These are phyloP conservation scores for Ptychochromis oligacanthus DNA, from an alignment of 2,113 vertebrate genomes.

Conservation along the genomic window DNA sequence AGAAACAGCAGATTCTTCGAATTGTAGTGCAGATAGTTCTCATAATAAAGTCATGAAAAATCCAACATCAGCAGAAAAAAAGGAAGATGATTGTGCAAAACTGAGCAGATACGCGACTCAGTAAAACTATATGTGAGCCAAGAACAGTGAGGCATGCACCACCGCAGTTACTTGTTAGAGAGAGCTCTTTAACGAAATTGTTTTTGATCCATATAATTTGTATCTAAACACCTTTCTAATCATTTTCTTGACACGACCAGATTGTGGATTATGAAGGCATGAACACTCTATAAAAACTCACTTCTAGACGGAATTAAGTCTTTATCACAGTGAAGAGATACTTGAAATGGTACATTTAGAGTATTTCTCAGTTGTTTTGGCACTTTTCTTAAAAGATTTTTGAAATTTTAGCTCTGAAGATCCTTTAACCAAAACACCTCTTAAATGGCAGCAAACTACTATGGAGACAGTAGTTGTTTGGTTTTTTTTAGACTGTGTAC, in stretches of 20 bases:
- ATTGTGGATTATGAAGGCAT: background rate
- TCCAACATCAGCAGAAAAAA: conserved; percentile 30
- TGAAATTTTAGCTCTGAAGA: background rate
- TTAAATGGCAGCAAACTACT: background rate
- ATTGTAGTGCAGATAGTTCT: conserved; percentile 17
- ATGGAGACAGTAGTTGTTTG: background rate
- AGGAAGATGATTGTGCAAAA: conserved; percentile 36
- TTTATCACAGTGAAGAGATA: background rate
- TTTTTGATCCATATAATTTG: background rate
- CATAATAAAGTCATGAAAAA: conserved; percentile 37
- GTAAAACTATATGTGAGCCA: conserved; percentile 26
- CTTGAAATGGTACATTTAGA: background rate
- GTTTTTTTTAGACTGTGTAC: background rate
- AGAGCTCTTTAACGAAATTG: background rate
- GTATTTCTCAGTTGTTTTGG: background rate
- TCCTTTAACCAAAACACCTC: too few relatives aligned
- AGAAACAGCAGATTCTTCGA: conserved; percentile 20
- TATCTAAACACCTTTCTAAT: background rate
- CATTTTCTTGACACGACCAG: background rate
- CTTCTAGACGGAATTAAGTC: background rate
- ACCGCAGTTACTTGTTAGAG: background rate
- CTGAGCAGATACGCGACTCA: conserved; percentile 30
- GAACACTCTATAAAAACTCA: background rate
- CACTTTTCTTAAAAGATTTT: background rate
- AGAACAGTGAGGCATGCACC: conserved; percentile 11